Base-by-base conservation (phyloP, 2,888 invertebrate species). In the Cataglyphis albicans region DNA sequence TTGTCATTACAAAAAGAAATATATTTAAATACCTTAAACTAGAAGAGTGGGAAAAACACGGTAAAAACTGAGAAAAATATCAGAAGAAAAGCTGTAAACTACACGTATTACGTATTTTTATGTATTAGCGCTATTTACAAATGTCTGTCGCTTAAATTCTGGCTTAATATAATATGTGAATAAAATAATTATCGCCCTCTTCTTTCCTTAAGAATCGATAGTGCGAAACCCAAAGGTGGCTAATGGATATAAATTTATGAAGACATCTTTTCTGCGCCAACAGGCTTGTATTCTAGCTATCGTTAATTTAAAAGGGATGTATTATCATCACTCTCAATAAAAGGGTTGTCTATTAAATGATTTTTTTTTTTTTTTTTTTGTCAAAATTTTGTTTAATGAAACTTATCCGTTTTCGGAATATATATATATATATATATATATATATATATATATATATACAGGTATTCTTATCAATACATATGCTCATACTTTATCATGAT, bases 91-190 rank as follows among this genome's bases (percentile, higher is more conserved):
- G 18, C 5, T 72, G 57, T 35, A 72, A 72, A 35, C 6, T 35
- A 21, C 15, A 29, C n/a, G 32, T 70, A 48, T 7, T 15, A 32
- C 48, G n/a, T 29, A 10, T 72, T 35, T 15, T n/a, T 55, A 41
- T 10, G 41, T 5, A 41, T 41, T 41, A 21, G 38, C 10, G 10
- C 9, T 21, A 35, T 72, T 72, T 38, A 59, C 25, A 72, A 72
- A 72, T 57, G 25, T 57, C 59, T 72, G 25, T 72, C 57, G 72
- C 18, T 57, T 57, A 25, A 57, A 57, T 72, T 35, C 35, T 59
- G 15, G 57, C 5, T 10, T 72, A 21, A 35, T 38, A 25, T 72
- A 72, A 57, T 57, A 10, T 15, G 21, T 25, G 35, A 72, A 5
- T 48, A 18, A 21, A 72, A 15, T 55, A 38, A 72, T 72, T 35